Evolutionary conservation across 1,140 invertebrate genomes (phyloP), one percentile per base, ranked within the genome.

Genomic region (Penaeus japonicus): DNA sequence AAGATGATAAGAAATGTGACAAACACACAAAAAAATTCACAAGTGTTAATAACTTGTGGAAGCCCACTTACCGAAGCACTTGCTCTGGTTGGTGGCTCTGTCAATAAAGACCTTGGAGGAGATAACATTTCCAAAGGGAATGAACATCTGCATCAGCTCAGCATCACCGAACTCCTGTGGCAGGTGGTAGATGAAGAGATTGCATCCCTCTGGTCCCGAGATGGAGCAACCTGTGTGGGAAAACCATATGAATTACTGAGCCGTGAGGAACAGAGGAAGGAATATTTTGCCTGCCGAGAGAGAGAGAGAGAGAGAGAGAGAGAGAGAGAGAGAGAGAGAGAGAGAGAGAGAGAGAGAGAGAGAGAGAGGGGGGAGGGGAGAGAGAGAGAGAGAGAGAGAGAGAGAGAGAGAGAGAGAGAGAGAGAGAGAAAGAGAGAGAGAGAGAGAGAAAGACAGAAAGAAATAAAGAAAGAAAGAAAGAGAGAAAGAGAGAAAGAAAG

Each of bases 71-170:
- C 99, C 99, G 94, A 99, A 99, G 94, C 99, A 99, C 95, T 99
- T 99, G 95, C 98, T 99, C 93, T 99, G 98, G 94, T 99, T 99
- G 91, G 99, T 99, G 92, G 98, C 98, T 91, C 98, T 96, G 93
- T 99, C 99, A 92, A 99, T 99, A 94, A 99, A 99, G 89, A 99
- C 99, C 95, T 99, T 99, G 92, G 98, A 99, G 93, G 97, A 99
- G 94, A 99, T 99, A 92, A 99, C 98, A 93, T 98, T 99, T 91
- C 99, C 99, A 93, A 99, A 99, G 75, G 98, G 98, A 91, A 99
- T 94, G 94, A 99, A 99, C 98, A 99, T 99, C 94, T 99, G 98
- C 95, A 99, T 99, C 92, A 99, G 95, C 93, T 99, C 99, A 81
- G 96, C 95, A 93, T 99, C 99, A 32, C 98, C 98, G 93, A 99